Base-by-base conservation (phyloP, 2,797 vertebrate genomes). In the Premnoplex brunnescens region DNA sequence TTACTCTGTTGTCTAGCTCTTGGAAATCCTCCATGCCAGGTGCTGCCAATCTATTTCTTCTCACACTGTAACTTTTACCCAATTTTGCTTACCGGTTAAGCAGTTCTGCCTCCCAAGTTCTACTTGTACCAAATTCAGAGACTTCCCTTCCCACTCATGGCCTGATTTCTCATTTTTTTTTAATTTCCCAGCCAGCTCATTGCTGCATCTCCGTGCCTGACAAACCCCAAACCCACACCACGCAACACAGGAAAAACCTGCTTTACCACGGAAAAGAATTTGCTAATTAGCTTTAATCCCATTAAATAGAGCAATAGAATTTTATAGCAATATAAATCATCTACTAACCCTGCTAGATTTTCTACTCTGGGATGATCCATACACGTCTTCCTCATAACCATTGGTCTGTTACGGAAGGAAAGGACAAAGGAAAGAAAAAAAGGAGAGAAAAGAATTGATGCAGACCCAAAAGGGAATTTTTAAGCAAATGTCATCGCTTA, bases 291-390 rank as follows among this genome's bases (percentile, higher is more conserved):
- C 49, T 78, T 89, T 94, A 96, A 95, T 72, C 76, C 39, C 74
- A 78, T 91, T 74, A 88, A 92, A 81, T 3, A 80, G 44, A 88
- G 34, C 51, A 62, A 93, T 10, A 83, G 32, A 60, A 60, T 91
- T 90, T 85, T 67, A 87, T 2, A 93, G 59, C 55, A 55, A 81
- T 16, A 87, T 36, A 94, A 92, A 88, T n/a, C 5, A 92, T 94
- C 89, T 97, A 98, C 98, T 98, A 93, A 99, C 99, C 99, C 99
- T 98, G 98, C 98, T 98, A 96, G 98, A 98, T 80, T 98, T 96
- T 63, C 98, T 97, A 82, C 95, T 98, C 83, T 96, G 97, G 75
- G 97, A 88, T 9, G 97, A 94, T 96, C 97, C 98, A 7, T 78
- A 95, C 91, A 97, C 30, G 12, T 98, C 98, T 82, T 98, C 98